Evolutionary conservation across 1,140 invertebrate species (phyloP), one percentile per base, ranked within the genome.

Genomic region (Drosophila auraria): DNA sequence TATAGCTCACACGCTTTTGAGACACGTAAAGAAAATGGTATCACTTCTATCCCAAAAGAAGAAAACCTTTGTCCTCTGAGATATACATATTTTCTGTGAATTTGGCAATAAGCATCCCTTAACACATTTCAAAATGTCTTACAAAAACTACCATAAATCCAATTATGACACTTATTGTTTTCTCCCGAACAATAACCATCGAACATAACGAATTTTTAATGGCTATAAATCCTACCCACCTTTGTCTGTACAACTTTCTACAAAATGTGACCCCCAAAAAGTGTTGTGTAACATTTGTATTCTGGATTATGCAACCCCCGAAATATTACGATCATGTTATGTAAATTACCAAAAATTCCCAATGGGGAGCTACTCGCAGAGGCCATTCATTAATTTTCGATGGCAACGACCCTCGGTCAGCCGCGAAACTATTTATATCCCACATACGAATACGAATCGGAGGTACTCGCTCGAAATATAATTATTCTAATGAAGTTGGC

Each of bases 401-500:
- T 54, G 86, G 57, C 83, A 87, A 87, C 83, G 83, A 87, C 83
- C 83, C 58, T 64, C 73, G 57, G 23, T 20, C 20, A 36, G 59
- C 20, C 20, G 20, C 53, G 50, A 54, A 87, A 78, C 69, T 57
- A 62, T 80, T 76, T 71, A 70, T 78, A 51, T 47, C 53, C 40
- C 42, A 44, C 38, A 44, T 25, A 56, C 44, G n/a, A 27, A 53
- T 30, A 56, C 44, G n/a, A 27, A 53, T 30, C 23, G 30, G 15
- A 4, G 23, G 50, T 64, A 70, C 61, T 78, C 64, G 49, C 63
- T 78, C 44, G 47, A 82, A 80, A 68, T 71, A 74, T 90, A 90
- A 90, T 90, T 90, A 86, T 90, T 90, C 82, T 86, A 86, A 89
- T 90, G 82, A 90, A 90, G 64, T 82, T 73, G 79, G 71, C 70